Conservation (phyloP, 2,888 invertebrate genomes). For the Pachydiplax longipennis region DNA sequence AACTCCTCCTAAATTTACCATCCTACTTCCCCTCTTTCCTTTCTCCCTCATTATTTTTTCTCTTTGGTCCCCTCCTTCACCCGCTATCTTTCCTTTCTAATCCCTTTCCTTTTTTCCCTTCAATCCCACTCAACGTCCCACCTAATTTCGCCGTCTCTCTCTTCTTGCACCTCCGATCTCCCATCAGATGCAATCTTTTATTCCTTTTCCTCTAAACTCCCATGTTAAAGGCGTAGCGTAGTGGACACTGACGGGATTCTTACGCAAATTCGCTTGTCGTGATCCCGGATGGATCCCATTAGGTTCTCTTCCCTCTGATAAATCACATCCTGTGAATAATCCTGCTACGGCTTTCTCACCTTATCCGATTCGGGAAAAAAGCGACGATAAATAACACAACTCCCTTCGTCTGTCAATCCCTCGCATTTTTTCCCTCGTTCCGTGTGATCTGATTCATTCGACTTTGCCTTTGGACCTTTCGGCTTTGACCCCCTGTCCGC, state of each 20-base stretch:
- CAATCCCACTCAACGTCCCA: background rate
- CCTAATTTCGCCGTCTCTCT: background rate
- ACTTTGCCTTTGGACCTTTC: background rate
- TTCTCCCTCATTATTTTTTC: background rate
- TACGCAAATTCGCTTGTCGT: slow-evolving; percentile 21
- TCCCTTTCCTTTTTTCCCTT: background rate
- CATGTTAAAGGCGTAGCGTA: background rate
- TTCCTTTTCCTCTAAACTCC: background rate
- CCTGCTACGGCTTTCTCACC: background rate
- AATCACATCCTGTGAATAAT: slow-evolving; percentile 20
- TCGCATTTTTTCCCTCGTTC: background rate
- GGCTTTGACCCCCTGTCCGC: slow-evolving; percentile 3
- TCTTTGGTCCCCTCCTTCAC: background rate
- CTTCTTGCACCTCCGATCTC: background rate
- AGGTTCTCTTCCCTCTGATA: background rate
- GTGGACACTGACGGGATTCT: slow-evolving; percentile 27
- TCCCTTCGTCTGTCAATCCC: background rate
- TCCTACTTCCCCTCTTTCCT: background rate
- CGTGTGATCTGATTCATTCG: slow-evolving; percentile 25
- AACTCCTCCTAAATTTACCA: background rate
- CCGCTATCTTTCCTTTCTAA: background rate
- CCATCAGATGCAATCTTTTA: background rate
- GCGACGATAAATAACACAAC: slow-evolving; percentile 22
- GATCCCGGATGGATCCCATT: background rate
- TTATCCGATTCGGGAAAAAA: background rate